Conservation (phyloP, 2,113 vertebrate species). For the Numenius arquata region DNA sequence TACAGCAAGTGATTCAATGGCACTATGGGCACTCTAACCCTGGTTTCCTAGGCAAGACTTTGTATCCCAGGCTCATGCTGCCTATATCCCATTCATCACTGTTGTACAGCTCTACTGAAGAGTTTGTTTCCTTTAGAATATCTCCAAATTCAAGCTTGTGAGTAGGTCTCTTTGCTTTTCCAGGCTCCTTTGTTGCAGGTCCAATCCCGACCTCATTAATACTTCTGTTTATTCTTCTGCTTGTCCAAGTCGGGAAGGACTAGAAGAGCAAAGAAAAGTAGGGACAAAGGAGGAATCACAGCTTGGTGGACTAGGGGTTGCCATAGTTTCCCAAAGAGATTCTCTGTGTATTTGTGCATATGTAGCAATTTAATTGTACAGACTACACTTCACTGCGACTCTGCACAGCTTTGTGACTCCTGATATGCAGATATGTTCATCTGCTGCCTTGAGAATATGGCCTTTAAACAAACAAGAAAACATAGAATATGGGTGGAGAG, state of each 20-base stretch:
- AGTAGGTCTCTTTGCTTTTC: background rate
- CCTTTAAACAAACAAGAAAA: conserved; percentile 14
- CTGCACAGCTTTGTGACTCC: background rate
- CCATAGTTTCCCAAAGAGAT: background rate
- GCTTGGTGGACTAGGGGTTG: background rate
- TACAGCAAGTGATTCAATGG: background rate
- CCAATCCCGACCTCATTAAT: background rate
- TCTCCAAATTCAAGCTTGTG: background rate
- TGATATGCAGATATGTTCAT: background rate
- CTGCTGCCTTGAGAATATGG: background rate
- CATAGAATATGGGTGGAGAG: background rate
- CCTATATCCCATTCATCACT: background rate
- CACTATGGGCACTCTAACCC: background rate
- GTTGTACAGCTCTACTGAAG: background rate
- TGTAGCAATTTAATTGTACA: background rate
- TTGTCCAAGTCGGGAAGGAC: background rate
- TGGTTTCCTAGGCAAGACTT: background rate
- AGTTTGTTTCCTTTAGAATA: background rate
- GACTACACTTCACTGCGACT: background rate
- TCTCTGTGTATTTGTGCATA: background rate
- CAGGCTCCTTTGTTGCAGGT: background rate
- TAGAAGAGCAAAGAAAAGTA: background rate
- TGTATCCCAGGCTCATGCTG: background rate
- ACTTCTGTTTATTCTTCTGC: background rate
- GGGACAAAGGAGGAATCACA: background rate